These are phyloP conservation scores for Drosophila atroscutellata DNA, from an alignment of 2,888 invertebrate genomes.

Conservation along the genomic window DNA sequence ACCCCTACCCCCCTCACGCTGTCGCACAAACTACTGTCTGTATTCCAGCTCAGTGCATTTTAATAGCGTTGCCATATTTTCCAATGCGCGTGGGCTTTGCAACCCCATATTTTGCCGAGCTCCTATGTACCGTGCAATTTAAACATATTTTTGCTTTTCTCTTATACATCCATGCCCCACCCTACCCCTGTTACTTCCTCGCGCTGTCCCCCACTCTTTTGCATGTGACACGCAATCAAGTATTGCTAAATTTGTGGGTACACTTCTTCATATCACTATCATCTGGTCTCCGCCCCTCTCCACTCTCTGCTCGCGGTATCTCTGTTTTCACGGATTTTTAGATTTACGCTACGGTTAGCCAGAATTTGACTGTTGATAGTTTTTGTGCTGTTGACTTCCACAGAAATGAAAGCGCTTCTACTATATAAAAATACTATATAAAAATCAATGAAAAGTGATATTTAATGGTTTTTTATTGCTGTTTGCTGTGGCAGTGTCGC, in stretches of 20 bases:
- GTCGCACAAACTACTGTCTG: neutral
- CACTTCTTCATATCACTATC: slow-evolving; percentile 35
- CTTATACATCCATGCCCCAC: neutral
- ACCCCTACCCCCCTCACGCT: neutral
- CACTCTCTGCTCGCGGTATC: neutral
- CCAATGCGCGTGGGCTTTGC: slow-evolving; percentile 17
- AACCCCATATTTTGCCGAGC: slow-evolving; percentile 23
- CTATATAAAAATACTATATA: slow-evolving; percentile 36
- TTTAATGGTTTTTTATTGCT: slow-evolving; percentile 68
- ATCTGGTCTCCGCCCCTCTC: neutral
- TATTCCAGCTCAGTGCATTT: slow-evolving; percentile 64
- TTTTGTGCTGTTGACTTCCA: slow-evolving; percentile 3
- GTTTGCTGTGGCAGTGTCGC: slow-evolving; percentile 22
- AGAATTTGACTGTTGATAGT: slow-evolving; percentile 34
- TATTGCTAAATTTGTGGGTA: slow-evolving; percentile 57
- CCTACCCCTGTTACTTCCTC: neutral
- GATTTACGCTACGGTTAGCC: slow-evolving; percentile 68
- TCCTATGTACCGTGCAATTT: slow-evolving; percentile 47
- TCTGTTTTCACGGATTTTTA: slow-evolving; percentile 29
- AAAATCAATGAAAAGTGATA: slow-evolving; percentile 52
- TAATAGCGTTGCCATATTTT: slow-evolving; percentile 61
- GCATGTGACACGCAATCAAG: slow-evolving; percentile 73
- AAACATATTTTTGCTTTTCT: slow-evolving; percentile 38
- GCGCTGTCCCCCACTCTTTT: slow-evolving; percentile 5
- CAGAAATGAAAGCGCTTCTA: slow-evolving; percentile 3